Percentiles rank a stretch among this genome's conserved stretches.
These are phyloP conservation scores for Protobothrops mucrosquamatus DNA, from an alignment of 2,113 vertebrate genomes.

Conservation along the genomic window DNA sequence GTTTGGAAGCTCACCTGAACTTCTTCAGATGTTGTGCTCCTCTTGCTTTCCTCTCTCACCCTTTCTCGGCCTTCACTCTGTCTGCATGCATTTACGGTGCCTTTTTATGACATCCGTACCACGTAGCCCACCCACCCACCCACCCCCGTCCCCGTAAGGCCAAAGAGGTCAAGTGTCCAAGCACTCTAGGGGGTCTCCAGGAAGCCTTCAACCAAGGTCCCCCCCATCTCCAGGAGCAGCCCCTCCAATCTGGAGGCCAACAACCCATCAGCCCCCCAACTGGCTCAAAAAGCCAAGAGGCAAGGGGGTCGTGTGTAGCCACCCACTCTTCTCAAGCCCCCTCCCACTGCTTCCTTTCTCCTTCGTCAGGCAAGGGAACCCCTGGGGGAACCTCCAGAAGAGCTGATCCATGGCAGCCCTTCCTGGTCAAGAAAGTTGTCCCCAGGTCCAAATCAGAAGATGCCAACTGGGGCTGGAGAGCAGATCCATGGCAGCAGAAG, in stretches of 20 bases:
- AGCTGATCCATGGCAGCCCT: background rate
- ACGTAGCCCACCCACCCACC: background rate
- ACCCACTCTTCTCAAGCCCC: background rate
- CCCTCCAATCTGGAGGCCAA: background rate
- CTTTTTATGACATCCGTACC: background rate
- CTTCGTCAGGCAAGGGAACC: background rate
- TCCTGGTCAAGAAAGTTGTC: background rate
- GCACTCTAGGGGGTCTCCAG: background rate
- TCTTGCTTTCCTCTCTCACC: too few relatives aligned
- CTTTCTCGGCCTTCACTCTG: background rate
- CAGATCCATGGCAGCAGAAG: accelerated
- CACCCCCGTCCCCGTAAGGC: background rate
- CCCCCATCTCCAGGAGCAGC: background rate
- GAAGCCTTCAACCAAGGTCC: background rate
- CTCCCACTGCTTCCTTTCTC: background rate
- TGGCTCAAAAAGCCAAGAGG: background rate
- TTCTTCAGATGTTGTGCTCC: background rate
- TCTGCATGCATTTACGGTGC: background rate
- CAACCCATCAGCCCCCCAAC: too few relatives aligned
- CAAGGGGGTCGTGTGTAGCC: background rate
- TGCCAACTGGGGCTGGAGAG: too few relatives aligned
- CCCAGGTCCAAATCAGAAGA: background rate
- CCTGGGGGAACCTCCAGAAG: background rate
- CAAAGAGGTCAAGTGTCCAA: background rate
- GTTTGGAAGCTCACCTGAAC: background rate